Evolutionary conservation across 2,888 invertebrate genomes (phyloP).

Genomic region (Melieria picta): DNA sequence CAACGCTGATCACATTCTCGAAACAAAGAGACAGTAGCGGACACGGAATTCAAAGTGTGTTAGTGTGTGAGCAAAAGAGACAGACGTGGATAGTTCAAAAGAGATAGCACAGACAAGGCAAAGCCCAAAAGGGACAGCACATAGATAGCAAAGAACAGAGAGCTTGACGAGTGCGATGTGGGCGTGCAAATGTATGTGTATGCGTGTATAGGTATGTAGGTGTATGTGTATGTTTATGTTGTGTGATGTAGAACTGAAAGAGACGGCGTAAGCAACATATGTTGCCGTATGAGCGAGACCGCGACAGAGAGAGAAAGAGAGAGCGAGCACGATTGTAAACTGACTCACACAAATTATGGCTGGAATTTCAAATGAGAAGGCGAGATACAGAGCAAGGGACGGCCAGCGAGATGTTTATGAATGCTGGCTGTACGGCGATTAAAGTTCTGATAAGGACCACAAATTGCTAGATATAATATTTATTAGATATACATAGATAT

Average conservation of each 20-base stretch:
- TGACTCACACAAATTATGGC: not conserved
- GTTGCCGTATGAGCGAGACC: not conserved
- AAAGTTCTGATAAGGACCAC: too few relatives aligned
- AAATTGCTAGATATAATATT: too few relatives aligned
- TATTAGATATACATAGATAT: too few relatives aligned
- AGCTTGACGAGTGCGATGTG: conserved; percentile 15
- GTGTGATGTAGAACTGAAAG: not conserved
- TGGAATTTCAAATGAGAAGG: not conserved
- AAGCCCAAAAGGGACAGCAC: too few relatives aligned
- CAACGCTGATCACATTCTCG: not conserved
- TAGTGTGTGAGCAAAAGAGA: conserved; percentile 27
- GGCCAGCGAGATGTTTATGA: too few relatives aligned
- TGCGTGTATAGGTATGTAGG: conserved; percentile 7
- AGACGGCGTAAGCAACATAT: conserved; percentile 2
- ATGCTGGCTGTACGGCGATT: too few relatives aligned
- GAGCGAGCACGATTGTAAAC: conserved; percentile 31
- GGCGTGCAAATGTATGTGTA: conserved; percentile 23
- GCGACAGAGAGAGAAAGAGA: conserved; percentile 29
- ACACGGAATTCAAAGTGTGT: conserved; percentile 15
- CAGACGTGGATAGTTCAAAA: conserved; percentile 19
- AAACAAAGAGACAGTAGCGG: conserved; percentile 4
- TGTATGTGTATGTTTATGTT: conserved; percentile 23
- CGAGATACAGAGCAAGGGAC: not conserved
- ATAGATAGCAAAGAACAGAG: conserved; percentile 3
- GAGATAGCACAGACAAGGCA: conserved; percentile 8